These are phyloP conservation scores for Frankliniella intonsa DNA, from an alignment of 2,888 invertebrate species.

Conservation along the genomic window DNA sequence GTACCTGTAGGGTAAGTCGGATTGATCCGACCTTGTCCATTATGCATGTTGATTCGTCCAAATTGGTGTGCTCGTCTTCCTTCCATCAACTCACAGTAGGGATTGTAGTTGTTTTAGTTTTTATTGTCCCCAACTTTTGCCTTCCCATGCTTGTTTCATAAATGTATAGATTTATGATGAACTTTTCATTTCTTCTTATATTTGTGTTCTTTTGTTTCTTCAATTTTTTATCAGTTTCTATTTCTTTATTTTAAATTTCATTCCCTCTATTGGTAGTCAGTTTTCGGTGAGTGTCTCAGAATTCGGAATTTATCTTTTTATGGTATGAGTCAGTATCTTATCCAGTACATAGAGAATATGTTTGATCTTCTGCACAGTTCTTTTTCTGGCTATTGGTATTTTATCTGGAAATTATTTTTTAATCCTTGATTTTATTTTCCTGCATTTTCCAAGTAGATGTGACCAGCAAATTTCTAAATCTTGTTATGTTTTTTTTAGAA, in stretches of 20 bases:
- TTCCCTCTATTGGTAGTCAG: too few species aligned
- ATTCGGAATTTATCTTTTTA: too few species aligned
- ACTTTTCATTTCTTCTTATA: not conserved
- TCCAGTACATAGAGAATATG: too few species aligned
- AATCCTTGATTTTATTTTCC: too few species aligned
- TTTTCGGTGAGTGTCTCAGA: too few species aligned
- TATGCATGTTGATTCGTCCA: not conserved
- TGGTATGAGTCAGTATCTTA: too few species aligned
- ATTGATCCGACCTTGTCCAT: not conserved
- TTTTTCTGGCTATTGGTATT: not conserved
- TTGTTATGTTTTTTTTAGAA: too few species aligned
- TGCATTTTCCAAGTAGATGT: too few species aligned
- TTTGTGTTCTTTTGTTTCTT: not conserved
- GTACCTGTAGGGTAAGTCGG: conserved; percentile 4
- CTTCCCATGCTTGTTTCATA: too few species aligned
- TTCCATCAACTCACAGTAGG: not conserved
- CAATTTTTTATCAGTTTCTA: too few species aligned
- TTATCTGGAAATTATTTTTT: not conserved
- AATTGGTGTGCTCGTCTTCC: not conserved
- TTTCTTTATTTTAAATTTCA: too few species aligned
- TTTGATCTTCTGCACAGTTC: not conserved
- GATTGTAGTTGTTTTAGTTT: not conserved
- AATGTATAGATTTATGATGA: not conserved
- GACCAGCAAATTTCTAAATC: too few species aligned
- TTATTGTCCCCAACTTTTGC: not conserved